Conservation (phyloP, 2,797 vertebrate genomes). For the Octomys mimax region DNA sequence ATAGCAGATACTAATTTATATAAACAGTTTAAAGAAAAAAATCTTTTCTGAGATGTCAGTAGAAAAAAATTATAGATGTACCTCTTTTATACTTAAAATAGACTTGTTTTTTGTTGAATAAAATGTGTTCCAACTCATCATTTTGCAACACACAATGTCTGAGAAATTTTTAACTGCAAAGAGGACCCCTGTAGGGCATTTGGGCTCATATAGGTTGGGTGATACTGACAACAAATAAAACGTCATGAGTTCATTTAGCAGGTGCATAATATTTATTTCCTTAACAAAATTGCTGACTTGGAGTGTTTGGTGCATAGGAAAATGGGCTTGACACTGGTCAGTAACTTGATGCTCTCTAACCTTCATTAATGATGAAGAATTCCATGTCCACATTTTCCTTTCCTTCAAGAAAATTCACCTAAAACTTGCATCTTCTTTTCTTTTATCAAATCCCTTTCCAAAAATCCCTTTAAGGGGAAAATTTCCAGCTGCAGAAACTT, state of each 20-base stretch:
- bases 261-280: neutral
- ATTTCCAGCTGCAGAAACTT: neutral
- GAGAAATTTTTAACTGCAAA: neutral
- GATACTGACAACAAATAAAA: neutral
- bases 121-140: neutral
- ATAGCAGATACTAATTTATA: conserved; percentile 57
- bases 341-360: neutral
- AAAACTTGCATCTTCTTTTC: neutral
- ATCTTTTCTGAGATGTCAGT: conserved; percentile 27
- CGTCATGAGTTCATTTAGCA: neutral
- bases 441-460: neutral
- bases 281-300: neutral
- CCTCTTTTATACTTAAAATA: conserved; percentile 32
- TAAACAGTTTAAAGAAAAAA: conserved; percentile 71
- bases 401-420: neutral
- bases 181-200: neutral
- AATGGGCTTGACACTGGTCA: neutral
- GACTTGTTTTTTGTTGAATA: neutral
- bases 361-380: neutral
- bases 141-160: neutral
- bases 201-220: neutral
- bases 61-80: neutral
- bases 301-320: neutral
- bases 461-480: neutral
- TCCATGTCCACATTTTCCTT: neutral